These are phyloP conservation scores for Agrochola macilenta DNA, from an alignment of 2,888 invertebrate species.

Conservation along the genomic window DNA sequence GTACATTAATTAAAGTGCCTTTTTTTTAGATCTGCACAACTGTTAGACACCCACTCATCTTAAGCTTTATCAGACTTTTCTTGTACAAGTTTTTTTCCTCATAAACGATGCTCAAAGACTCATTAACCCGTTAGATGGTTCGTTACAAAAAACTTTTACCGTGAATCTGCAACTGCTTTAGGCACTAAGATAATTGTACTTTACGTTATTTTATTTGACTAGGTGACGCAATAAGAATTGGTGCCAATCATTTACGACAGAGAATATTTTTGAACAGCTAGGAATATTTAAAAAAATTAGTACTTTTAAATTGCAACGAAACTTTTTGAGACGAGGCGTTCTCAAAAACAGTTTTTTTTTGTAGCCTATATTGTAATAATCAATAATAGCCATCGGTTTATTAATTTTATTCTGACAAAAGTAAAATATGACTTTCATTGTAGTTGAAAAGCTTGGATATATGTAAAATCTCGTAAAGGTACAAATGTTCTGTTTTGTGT, in stretches of 20 bases:
- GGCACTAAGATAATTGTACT: constrained; percentile 5
- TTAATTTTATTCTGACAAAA: constrained; percentile 14
- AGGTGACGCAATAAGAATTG: constrained; percentile 13
- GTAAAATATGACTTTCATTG: constrained; percentile 9
- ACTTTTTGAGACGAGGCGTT: background rate
- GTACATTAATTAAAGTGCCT: constrained; percentile 1
- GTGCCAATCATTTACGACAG: background rate
- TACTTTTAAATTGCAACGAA: background rate
- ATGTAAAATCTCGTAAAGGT: constrained; percentile 14
- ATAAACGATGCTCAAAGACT: constrained; percentile 46
- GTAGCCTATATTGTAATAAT: no score
- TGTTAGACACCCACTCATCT: constrained; percentile 25
- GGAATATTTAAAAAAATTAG: constrained; percentile 1
- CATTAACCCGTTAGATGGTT: constrained; percentile 58
- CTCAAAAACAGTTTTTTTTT: constrained; percentile 30
- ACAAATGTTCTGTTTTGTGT: constrained; percentile 45
- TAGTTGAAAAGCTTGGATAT: constrained; percentile 2
- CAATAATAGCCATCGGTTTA: background rate
- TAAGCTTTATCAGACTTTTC: constrained; percentile 42
- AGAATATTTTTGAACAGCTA: background rate
- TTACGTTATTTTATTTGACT: constrained; percentile 32
- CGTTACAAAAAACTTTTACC: constrained; percentile 52
- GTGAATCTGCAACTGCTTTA: constrained; percentile 14
- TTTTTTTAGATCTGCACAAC: constrained; percentile 23
- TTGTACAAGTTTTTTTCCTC: constrained; percentile 47